Evolutionary conservation across 2,888 invertebrate species (phyloP).

Genomic region (Seira sanloemensis): DNA sequence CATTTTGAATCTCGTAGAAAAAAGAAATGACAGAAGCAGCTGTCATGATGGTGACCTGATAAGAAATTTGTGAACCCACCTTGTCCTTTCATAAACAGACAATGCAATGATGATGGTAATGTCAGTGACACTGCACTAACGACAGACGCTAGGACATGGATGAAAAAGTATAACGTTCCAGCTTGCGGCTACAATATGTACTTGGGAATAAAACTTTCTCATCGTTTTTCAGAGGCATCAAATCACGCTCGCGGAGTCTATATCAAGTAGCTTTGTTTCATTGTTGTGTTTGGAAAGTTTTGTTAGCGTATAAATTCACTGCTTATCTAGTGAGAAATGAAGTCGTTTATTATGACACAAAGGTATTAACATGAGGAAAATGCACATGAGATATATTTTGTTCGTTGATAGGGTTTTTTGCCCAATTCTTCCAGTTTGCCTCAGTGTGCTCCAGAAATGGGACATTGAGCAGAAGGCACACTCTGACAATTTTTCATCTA

Average conservation of each 20-base stretch:
- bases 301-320: constrained; percentile 35
- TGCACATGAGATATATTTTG: too few relatives aligned
- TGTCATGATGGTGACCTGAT: constrained; percentile 73
- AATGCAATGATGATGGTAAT: constrained; percentile 47
- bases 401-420: too few relatives aligned
- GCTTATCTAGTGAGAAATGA: constrained; percentile 36
- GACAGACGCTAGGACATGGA: neutral
- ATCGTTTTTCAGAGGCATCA: constrained; percentile 37
- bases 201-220: constrained; percentile 16
- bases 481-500: constrained; percentile 71
- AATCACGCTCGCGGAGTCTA: constrained; percentile 25
- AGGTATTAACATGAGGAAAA: too few relatives aligned
- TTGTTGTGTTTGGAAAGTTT: constrained; percentile 47
- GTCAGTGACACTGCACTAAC: constrained; percentile 51
- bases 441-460: constrained; percentile 60
- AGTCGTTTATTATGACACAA: constrained; percentile 3
- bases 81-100: constrained; percentile 62
- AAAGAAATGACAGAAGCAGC: constrained; percentile 67
- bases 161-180: constrained; percentile 33
- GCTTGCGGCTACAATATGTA: constrained; percentile 20
- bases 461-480: constrained; percentile 69
- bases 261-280: neutral
- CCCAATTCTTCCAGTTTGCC: too few relatives aligned
- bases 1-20: constrained; percentile 20
- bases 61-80: constrained; percentile 66